These are phyloP conservation scores for Melinaea marsaeus DNA, from an alignment of 2,888 invertebrate genomes.

Conservation along the genomic window DNA sequence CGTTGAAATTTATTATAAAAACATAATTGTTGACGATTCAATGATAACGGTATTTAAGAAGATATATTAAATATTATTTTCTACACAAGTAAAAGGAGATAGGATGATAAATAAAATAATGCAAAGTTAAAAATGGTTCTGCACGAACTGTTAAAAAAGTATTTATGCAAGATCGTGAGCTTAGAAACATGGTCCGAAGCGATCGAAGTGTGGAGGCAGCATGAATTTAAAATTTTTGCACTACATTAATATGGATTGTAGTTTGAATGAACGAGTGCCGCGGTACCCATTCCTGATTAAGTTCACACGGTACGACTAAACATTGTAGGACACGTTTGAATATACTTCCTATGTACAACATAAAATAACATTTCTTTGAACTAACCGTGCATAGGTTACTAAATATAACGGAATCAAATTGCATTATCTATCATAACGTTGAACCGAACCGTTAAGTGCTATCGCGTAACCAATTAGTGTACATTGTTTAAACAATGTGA, in stretches of 20 bases:
- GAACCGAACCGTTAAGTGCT: no score
- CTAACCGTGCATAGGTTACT: constrained; percentile 68
- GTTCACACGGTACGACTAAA: constrained; percentile 75
- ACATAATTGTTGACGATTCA: constrained; percentile 13
- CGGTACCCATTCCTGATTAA: constrained; percentile 75
- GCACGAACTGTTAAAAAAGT: constrained; percentile 62
- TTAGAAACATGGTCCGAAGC: constrained; percentile 66
- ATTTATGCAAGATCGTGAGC: constrained; percentile 74
- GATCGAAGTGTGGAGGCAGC: constrained; percentile 69
- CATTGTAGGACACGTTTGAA: constrained; percentile 75
- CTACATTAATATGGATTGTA: constrained; percentile 77
- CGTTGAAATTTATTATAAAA: constrained; percentile 49
- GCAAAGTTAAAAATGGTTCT: constrained; percentile 54
- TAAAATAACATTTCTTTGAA: constrained; percentile 75
- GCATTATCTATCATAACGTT: constrained; percentile 44
- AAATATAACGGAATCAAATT: constrained; percentile 67
- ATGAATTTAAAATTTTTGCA: constrained; percentile 76
- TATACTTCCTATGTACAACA: constrained; percentile 76
- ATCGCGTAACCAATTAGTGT: constrained; percentile 20
- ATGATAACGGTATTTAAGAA: no score
- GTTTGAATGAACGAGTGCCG: constrained; percentile 77
- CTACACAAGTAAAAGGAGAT: no score
- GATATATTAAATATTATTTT: no score
- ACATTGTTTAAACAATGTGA: constrained; percentile 22
- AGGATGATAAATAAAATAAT: no score